phyloP scores from a whole-genome alignment of 2,888 invertebrate species.

The Hyalella azteca region DNA sequence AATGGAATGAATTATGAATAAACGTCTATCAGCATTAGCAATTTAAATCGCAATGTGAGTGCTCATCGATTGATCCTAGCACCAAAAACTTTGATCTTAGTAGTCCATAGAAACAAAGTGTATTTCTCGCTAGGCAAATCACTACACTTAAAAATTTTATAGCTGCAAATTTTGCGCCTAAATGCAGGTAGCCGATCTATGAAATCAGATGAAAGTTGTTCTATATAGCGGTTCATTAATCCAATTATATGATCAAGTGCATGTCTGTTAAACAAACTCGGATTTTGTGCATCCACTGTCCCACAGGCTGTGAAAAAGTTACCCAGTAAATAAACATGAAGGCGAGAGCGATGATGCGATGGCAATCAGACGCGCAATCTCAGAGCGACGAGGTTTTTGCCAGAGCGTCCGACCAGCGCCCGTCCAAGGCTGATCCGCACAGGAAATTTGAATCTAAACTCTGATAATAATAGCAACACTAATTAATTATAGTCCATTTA shows the following conservation, averaged over 20 bases:
- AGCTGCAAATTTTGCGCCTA: no score
- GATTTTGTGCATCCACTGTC: not conserved
- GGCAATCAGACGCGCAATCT: not conserved
- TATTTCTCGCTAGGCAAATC: no score
- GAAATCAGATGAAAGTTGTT: not conserved
- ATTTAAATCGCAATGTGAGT: no score
- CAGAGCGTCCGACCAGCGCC: not conserved
- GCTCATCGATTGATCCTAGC: no score
- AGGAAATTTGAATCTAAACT: not conserved
- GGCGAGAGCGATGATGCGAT: not conserved
- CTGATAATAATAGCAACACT: no score
- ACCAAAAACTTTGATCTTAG: no score
- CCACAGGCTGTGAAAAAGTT: not conserved
- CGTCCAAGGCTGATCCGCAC: not conserved
- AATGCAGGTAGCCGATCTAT: no score
- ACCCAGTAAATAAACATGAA: conserved; percentile 29
- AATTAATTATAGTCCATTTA: no score
- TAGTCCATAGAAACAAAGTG: no score
- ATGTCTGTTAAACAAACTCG: not conserved
- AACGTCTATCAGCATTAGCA: no score
- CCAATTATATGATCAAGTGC: conserved; percentile 15
- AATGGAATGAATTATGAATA: no score
- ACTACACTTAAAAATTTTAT: no score
- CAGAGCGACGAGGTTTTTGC: not conserved
- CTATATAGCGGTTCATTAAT: conserved; percentile 6